phyloP scores from a whole-genome alignment of 2,888 invertebrate genomes.

The Lasioglossum figueresi region DNA sequence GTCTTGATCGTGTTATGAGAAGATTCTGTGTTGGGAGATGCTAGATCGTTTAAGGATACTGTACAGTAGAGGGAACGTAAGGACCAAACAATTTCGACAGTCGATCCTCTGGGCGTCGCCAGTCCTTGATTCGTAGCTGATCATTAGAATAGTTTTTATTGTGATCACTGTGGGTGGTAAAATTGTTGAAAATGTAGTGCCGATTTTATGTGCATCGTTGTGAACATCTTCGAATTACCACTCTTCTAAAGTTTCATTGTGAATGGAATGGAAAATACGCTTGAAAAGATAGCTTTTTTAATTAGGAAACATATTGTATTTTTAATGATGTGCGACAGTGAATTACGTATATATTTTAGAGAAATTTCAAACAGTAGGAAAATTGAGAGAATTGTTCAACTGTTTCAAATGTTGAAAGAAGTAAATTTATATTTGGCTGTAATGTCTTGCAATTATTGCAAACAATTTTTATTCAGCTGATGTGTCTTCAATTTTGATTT shows the following conservation, averaged over 20 bases:
- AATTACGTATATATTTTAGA: no score
- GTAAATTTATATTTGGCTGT: not conserved
- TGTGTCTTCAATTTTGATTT: not conserved
- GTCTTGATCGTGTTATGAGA: not conserved
- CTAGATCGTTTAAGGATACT: conserved; percentile 29
- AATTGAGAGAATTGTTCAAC: not conserved
- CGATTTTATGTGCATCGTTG: not conserved
- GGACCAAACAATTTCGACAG: conserved; percentile 63
- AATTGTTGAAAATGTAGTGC: not conserved
- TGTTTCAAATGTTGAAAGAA: not conserved
- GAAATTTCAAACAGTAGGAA: not conserved
- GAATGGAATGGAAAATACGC: not conserved
- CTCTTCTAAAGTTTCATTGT: not conserved
- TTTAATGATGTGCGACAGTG: not conserved
- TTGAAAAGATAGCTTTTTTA: not conserved
- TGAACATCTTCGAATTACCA: not conserved
- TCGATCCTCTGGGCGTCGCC: conserved; percentile 31
- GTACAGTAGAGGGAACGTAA: conserved; percentile 54
- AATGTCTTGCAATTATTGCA: not conserved
- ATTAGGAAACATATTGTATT: not conserved
- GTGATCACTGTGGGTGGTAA: not conserved
- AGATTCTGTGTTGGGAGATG: not conserved
- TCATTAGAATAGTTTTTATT: conserved; percentile 18
- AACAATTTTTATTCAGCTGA: not conserved
- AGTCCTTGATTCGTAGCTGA: conserved; percentile 30